phyloP scores from a whole-genome alignment of 2,888 invertebrate genomes.

The Buathra laborator region DNA sequence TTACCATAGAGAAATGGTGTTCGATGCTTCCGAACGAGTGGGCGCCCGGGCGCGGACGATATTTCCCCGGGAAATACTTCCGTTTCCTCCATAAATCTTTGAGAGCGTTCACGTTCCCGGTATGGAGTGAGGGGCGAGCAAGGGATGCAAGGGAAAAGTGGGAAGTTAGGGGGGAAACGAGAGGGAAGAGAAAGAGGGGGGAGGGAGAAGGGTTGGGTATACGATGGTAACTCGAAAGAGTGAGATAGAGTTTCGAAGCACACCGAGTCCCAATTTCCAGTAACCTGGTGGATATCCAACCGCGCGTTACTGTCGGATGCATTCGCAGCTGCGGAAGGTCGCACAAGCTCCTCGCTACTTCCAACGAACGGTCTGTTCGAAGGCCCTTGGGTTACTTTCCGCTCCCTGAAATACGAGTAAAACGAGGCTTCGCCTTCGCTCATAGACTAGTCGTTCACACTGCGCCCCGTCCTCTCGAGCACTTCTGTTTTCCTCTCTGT shows the following conservation, averaged over 20 bases:
- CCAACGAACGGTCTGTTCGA: conserved; percentile 29
- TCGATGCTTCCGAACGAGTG: conserved; percentile 81
- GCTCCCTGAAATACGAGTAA: conserved; percentile 61
- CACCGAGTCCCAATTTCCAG: conserved; percentile 77
- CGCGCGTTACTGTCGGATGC: conserved; percentile 76
- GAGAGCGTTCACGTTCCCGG: conserved; percentile 70
- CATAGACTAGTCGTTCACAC: conserved; percentile 9
- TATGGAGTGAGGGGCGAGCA: conserved; percentile 52
- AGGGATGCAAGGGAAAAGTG: conserved; percentile 62
- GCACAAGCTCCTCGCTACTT: conserved; percentile 38
- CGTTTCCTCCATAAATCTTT: conserved; percentile 81
- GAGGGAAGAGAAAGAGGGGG: conserved; percentile 35
- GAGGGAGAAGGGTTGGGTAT: conserved; percentile 54
- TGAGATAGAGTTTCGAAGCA: conserved; percentile 69
- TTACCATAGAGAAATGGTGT: conserved; percentile 75
- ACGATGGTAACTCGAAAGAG: conserved; percentile 65
- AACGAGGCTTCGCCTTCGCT: conserved; percentile 25
- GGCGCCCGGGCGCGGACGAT: conserved; percentile 74
- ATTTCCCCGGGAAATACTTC: conserved; percentile 81
- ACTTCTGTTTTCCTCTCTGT: conserved; percentile 25
- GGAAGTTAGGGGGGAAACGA: conserved; percentile 58
- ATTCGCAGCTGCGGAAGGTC: conserved; percentile 71
- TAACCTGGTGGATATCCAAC: conserved; percentile 55
- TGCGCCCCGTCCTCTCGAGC: neutral
- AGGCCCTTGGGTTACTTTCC: conserved; percentile 55